Evolutionary conservation across 2,113 vertebrate genomes (phyloP), one percentile per base, ranked within the genome.

Genomic region (Bucco capensis): DNA sequence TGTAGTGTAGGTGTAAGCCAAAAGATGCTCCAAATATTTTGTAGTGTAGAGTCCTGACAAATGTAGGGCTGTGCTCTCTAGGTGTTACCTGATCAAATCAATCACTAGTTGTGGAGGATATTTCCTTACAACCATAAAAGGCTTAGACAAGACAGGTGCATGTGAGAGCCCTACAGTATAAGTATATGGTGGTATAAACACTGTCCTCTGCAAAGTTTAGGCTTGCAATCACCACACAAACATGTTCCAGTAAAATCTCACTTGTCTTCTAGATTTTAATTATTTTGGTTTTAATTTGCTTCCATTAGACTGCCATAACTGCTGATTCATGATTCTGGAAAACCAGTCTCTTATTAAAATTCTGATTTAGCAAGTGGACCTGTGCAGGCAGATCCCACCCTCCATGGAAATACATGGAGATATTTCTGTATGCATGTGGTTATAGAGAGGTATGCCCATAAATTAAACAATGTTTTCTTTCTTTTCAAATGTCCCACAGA

Each of bases 271-370:
- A 40, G 12, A 19, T 57, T 92, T 53, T 42, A 28, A 46, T 77
- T 19, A 14, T 8, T 80, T 42, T 62, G 40, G 40, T 37, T 15
- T 42, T 17, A 7, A 61, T 86, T 88, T 89, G 14, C 37, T 88
- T 62, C 91, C 80, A 86, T 92, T 93, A 89, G 82, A 37, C 77
- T 49, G 87, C 74, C 76, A 70, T 33, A 91, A 81, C 15, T 56
- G 95, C 54, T 81, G 76, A 70, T 82, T 93, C 77, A 83, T 0
- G 8, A 60, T 84, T 85, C 53, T 74, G 28, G 67, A 84, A 70
- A 89, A 90, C 14, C 69, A 79, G n/a, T 65, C 93, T 76, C 54
- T 93, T 83, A 60, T 27, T 16, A 72, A 84, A 66, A 81, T 49
- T 57, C 44, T 79, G 53, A 87, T 87, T 90, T 50, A 93, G 72